A percentile compares a stretch with the other conserved stretches of the same genome.
phyloP scores from a whole-genome alignment of 2,888 invertebrate genomes.

The Malthinus flaveolus region DNA sequence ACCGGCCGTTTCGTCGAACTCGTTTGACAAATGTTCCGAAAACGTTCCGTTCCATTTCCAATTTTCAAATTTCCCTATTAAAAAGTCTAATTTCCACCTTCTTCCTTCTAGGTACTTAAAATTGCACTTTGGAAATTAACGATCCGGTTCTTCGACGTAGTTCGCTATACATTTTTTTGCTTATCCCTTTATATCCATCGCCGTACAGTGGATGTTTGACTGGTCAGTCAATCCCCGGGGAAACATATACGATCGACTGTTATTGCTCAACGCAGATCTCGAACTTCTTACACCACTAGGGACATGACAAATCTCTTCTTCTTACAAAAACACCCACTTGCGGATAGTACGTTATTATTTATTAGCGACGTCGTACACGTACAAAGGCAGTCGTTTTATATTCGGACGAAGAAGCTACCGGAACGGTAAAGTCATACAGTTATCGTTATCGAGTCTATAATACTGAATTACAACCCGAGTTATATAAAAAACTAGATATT shows the following conservation, averaged over 20 bases:
- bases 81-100: too few species aligned
- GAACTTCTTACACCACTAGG: slow-evolving; percentile 26
- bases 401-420: slow-evolving; percentile 10
- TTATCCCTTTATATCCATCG: slow-evolving; percentile 27
- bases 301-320: slow-evolving; percentile 26
- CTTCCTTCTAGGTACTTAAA: too few species aligned
- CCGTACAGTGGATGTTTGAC: slow-evolving; percentile 29
- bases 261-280: slow-evolving; percentile 37
- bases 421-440: slow-evolving; percentile 43
- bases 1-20: slow-evolving; percentile 32
- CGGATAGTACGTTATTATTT: slow-evolving; percentile 23
- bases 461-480: slow-evolving; percentile 53
- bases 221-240: slow-evolving; percentile 34
- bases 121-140: too few species aligned
- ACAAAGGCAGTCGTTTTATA: slow-evolving; percentile 4
- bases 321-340: slow-evolving; percentile 30
- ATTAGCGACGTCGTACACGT: slow-evolving; percentile 9
- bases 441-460: slow-evolving; percentile 46
- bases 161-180: slow-evolving; percentile 21
- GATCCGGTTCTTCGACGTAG: too few species aligned
- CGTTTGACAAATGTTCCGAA: slow-evolving; percentile 29
- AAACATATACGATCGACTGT: slow-evolving; percentile 40
- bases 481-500: slow-evolving; percentile 50
- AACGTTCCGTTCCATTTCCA: slow-evolving; percentile 17
- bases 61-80: slow-evolving; percentile 12